Evolutionary conservation across 1,140 invertebrate species (phyloP), one percentile per base, ranked within the genome.

Genomic region (Ceratina calcarata): DNA sequence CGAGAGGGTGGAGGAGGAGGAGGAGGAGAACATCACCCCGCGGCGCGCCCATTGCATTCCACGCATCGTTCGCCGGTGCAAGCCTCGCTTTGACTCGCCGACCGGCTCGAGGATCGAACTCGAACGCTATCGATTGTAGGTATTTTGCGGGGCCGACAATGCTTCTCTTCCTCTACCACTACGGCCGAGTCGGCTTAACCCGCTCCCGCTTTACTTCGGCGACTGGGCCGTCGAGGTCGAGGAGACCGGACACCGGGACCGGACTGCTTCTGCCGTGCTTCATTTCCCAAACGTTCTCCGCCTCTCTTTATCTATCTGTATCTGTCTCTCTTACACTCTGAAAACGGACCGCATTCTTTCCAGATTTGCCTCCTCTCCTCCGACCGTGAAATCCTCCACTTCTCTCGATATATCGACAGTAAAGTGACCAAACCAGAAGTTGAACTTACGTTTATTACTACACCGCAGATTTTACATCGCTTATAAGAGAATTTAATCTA

Each of bases 41-140:
- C 75, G 89, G 89, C 90, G 89, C 90, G 89, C 89, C 90, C 90
- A 90, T 86, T 86, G 86, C 90, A 91, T 91, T 91, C 90, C 89
- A 89, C 82, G 81, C 89, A 89, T 90, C 89, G 68, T 89, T 89
- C 73, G 87, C 77, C 84, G 84, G 64, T 87, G 87, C 87, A 53
- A 69, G 27, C 60, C 37, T 45, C 86, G 87, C 89, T 91, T 91
- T 91, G 90, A 90, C 85, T 90, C 82, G 89, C 88, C 86, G 82
- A 80, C 80, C 85, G 80, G 84, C 81, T 80, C 81, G 80, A 78
- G 84, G 85, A 88, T 89, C 88, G 86, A 90, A 90, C 87, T 88
- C 88, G 86, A 84, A 88, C 84, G 78, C 86, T 89, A 88, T 89
- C 88, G 88, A 89, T 90, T 88, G 84, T 84, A 85, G 86, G 84